phyloP scores from a whole-genome alignment of 2,888 invertebrate species.

The Cephus nigrinus region DNA sequence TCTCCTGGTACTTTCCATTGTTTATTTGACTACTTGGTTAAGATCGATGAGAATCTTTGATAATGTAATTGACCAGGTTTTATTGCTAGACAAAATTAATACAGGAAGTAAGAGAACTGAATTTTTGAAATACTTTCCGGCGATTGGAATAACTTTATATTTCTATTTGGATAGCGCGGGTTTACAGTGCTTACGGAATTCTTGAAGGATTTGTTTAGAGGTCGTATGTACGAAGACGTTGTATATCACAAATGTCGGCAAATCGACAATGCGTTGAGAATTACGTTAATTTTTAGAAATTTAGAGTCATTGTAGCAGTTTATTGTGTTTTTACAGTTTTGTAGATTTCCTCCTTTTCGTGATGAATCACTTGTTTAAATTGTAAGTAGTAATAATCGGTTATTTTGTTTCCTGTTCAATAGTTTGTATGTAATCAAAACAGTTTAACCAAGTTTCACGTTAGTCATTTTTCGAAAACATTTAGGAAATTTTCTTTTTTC shows the following conservation, averaged over 20 bases:
- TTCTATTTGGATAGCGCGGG: background rate
- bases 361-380: conserved; percentile 1
- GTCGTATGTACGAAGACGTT: background rate
- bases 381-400: background rate
- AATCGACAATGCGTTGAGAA: background rate
- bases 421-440: background rate
- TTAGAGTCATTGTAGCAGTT: background rate
- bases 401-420: background rate
- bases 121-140: background rate
- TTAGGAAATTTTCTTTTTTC: background rate
- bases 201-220: background rate
- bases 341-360: background rate
- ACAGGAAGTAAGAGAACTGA: background rate
- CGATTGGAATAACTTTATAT: background rate
- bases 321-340: background rate
- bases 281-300: background rate
- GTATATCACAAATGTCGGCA: background rate
- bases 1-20: conserved; percentile 35
- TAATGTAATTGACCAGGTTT: background rate
- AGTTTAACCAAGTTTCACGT: background rate
- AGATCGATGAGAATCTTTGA: background rate
- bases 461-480: background rate
- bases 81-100: background rate
- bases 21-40: background rate
- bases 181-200: background rate